phyloP scores from a whole-genome alignment of 2,797 vertebrate species.

The Merluccius polli region DNA sequence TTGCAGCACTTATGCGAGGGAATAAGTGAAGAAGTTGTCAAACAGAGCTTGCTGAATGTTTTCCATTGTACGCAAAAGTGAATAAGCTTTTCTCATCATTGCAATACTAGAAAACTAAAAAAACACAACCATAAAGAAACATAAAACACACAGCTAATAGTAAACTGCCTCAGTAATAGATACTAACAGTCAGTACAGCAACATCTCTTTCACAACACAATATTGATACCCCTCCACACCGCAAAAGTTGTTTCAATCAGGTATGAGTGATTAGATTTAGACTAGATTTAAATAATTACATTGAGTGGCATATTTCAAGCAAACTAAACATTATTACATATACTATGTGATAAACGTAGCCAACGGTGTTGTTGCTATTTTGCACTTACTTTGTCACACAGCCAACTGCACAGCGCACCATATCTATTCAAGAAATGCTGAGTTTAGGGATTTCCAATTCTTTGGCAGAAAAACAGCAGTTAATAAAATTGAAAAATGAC shows the following conservation, averaged over 20 bases:
- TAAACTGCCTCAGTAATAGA: too few relatives aligned
- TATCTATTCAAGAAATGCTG: slow-evolving; percentile 22
- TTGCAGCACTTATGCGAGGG: too few relatives aligned
- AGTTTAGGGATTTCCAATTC: slow-evolving; percentile 11
- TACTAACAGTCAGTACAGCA: too few relatives aligned
- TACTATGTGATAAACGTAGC: background rate
- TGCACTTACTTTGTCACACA: background rate
- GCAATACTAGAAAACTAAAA: too few relatives aligned
- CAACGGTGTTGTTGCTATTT: background rate
- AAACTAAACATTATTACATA: background rate
- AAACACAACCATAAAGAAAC: too few relatives aligned
- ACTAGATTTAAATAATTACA: too few relatives aligned
- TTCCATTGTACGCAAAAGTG: background rate
- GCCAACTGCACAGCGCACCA: background rate
- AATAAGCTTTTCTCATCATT: background rate
- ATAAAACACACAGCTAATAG: too few relatives aligned
- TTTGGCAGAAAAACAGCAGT: slow-evolving; percentile 22
- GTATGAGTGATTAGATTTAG: too few relatives aligned
- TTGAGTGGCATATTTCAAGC: too few relatives aligned
- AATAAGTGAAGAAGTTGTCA: background rate
- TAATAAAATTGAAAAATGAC: slow-evolving; percentile 2
- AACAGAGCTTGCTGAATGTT: background rate
- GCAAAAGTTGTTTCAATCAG: too few relatives aligned
- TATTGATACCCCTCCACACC: too few relatives aligned
- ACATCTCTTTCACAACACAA: too few relatives aligned